Percentiles rank a stretch among this genome's conserved stretches.
These are phyloP conservation scores for Panulirus ornatus DNA, from an alignment of 1,140 invertebrate genomes.

Conservation along the genomic window DNA sequence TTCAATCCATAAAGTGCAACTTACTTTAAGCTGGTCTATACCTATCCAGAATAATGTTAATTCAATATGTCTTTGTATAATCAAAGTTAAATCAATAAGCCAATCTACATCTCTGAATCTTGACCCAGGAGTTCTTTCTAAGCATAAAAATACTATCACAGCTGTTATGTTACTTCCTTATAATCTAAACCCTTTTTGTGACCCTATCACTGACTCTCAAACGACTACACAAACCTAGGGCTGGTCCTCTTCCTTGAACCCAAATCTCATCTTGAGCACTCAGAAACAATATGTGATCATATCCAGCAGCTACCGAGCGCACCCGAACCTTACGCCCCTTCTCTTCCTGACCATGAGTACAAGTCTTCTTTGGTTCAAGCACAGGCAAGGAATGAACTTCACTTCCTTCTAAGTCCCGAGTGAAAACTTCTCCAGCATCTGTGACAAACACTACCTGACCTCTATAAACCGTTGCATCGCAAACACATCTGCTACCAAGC, in stretches of 20 bases:
- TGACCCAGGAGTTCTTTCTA: no score
- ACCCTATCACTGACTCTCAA: no score
- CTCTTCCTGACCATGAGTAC: conserved; percentile 65
- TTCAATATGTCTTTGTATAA: no score
- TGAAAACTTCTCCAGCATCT: conserved; percentile 56
- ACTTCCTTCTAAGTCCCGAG: conserved; percentile 42
- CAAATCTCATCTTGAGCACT: conserved; percentile 63
- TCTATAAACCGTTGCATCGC: conserved; percentile 60
- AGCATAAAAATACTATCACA: no score
- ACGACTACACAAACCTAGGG: conserved; percentile 24
- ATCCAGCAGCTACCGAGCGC: conserved; percentile 51
- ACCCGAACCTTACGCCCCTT: conserved; percentile 57
- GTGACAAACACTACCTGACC: conserved; percentile 67
- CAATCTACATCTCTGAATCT: no score
- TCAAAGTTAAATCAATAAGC: no score
- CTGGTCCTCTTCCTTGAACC: conserved; percentile 66
- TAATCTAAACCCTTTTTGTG: no score
- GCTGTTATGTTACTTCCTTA: no score
- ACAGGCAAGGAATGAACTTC: conserved; percentile 45
- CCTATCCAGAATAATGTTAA: no score
- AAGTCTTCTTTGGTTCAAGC: conserved; percentile 66
- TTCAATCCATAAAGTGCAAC: no score
- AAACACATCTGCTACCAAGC: conserved; percentile 55
- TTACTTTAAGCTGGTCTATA: no score
- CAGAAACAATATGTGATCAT: conserved; percentile 59